Evolutionary conservation across 92 coral and sea anemone species (phyloP), one percentile per base, ranked within the genome.

Genomic region (Palythoa heliodiscus): DNA sequence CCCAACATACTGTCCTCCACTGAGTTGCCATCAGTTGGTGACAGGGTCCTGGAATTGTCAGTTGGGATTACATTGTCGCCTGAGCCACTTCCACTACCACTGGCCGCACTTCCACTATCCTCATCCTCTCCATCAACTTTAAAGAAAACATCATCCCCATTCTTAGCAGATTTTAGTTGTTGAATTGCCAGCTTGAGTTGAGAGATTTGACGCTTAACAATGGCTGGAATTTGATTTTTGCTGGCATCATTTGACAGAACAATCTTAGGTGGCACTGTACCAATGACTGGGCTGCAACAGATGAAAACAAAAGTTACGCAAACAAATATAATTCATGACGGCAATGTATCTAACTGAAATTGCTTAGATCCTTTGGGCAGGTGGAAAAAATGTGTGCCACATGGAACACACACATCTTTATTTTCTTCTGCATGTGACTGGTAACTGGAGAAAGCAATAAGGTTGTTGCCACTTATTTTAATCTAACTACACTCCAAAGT

Each of bases 51-150:
- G 15, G 52, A 11, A 11, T 69, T 75, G 48, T 63, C 76, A 11
- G 78, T 74, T 3, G 91, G 55, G 19, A 94, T 87, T 10, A 81
- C 93, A 76, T 92, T 88, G 9, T 88, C 93, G 15, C 91, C 82
- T 25, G 19, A 25, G 2, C 89, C 93, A 50, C 93, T 88, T 0
- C 93, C 94, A 78, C 94, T 91, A 3, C 89, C 96, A 69, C 93
- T 90, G 2, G 19, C 20, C 11, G 89, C 97, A 79, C 95, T 89
- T 16, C 87, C 92, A 43, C 50, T 43, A 43, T 8, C 50, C 9
- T 78, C 88, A 11, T 73, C 84, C 60, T 89, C 93, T 2, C 76
- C 91, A 9, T 77, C 85, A 9, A 70, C 84, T 1, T 55, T 47
- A 0, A 75, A 3, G 17, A 64, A 63, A 7, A 96, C 89, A 57